A percentile compares a stretch with the other conserved stretches of the same genome.
These are phyloP conservation scores for Laupala kohalensis DNA, from an alignment of 1,140 invertebrate genomes.

Conservation along the genomic window DNA sequence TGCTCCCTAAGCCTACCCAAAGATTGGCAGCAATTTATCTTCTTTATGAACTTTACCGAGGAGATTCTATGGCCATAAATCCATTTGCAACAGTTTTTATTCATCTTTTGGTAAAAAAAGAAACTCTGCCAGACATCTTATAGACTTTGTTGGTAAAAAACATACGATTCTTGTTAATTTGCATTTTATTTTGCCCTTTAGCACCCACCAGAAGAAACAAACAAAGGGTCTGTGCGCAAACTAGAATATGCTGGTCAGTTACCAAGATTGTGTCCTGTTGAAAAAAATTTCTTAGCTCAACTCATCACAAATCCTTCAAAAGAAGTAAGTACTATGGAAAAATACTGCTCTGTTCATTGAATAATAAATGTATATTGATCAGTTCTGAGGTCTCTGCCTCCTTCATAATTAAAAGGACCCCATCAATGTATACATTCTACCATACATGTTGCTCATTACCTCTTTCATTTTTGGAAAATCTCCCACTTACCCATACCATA, in stretches of 20 bases:
- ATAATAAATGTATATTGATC: no score
- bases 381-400: no score
- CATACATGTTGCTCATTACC: no score
- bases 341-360: no score
- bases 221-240: slow-evolving; percentile 33
- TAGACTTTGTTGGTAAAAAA: background rate
- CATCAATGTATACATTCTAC: no score
- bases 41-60: slow-evolving; percentile 60
- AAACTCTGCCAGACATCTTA: background rate
- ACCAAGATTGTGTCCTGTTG: slow-evolving; percentile 35
- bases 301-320: slow-evolving; percentile 41
- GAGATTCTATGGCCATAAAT: slow-evolving; percentile 48
- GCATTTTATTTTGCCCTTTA: slow-evolving; percentile 19
- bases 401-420: no score
- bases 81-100: slow-evolving; percentile 60
- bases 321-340: slow-evolving; percentile 37
- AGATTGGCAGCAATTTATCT: slow-evolving; percentile 51
- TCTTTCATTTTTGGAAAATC: no score
- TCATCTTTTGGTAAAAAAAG: slow-evolving; percentile 39
- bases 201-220: slow-evolving; percentile 41
- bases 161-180: background rate
- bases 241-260: slow-evolving; percentile 43
- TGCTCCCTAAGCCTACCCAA: slow-evolving; percentile 50
- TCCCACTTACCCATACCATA: no score
- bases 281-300: slow-evolving; percentile 45